Evolutionary conservation across 2,888 invertebrate species (phyloP).

Genomic region (Aelia acuminata): DNA sequence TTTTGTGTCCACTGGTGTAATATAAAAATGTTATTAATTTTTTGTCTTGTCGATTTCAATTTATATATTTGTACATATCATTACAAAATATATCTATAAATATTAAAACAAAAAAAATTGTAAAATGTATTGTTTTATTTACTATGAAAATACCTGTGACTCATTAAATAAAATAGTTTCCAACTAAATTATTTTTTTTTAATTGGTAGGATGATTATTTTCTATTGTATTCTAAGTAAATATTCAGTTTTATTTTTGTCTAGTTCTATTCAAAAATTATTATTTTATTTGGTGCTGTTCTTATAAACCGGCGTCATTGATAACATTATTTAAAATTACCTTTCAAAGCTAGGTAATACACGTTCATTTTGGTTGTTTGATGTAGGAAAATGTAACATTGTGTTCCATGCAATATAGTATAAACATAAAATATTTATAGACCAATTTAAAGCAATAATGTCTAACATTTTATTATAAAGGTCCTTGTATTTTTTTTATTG

Average conservation of each 20-base stretch:
- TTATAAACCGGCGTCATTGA: no score
- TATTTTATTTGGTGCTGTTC: no score
- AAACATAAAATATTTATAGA: no score
- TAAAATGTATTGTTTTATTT: neutral
- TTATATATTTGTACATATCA: conserved; percentile 59
- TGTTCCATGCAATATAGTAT: no score
- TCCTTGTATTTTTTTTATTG: no score
- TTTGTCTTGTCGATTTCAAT: conserved; percentile 54
- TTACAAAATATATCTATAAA: neutral
- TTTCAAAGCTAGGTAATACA: no score
- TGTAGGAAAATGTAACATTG: no score
- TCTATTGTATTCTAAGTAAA: neutral
- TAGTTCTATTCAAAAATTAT: no score
- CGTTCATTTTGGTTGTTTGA: no score
- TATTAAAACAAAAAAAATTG: neutral
- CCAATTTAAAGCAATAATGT: no score
- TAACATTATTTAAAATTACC: no score
- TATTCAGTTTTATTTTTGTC: neutral
- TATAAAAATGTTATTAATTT: conserved; percentile 30
- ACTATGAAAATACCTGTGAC: neutral
- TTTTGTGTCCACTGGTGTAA: conserved; percentile 51
- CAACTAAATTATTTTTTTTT: neutral
- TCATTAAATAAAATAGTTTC: neutral
- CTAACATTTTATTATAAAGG: no score
- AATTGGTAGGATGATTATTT: neutral